Base-by-base conservation (phyloP, 2,797 vertebrate species). In the Coregonus ussuriensis region DNA sequence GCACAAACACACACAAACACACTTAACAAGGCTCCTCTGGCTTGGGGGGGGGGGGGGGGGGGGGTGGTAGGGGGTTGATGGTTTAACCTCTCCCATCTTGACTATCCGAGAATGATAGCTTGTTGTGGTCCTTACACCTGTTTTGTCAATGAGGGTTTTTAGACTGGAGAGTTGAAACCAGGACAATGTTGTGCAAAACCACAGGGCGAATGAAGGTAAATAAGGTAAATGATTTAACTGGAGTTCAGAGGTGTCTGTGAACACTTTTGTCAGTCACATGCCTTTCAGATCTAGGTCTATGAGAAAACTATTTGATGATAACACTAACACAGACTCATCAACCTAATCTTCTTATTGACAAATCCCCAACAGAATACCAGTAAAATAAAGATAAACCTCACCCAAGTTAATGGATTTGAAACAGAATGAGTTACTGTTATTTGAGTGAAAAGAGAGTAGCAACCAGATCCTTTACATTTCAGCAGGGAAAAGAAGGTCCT, bases 381-480 rank as follows among this genome's bases (percentile, higher is more conserved):
- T 53, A 0, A 16, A 25, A 25, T 63, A 9, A 16, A 16, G 52
- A 56, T 72, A 9, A 72, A 35, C 31, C 16, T 33, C 6, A 72
- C 21, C 31, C 35, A 15, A 37, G 31, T 4, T 31, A 54, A 72
- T 9, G 16, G 29, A 54, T 56, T 6, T 13, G 3, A 56, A 56
- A 54, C 6, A 56, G 31, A 31, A 56, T 4, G 9, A 54, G 31
- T 67, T 66, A 33, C 29, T 31, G 25, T 4, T 31, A 37, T 31
- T 66, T 9, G 31, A 67, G 25, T 72, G 15, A 33, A 65, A 67
- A 35, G 31, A 68, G 7, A 29, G 13, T 70, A 80, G 82, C 87
- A 93, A 93, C 71, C 83, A 87, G 79, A 41, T 80, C 87, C 81
- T 84, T 88, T 47, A 89, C 81, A 86, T 87, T 51, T 87, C 86